These are phyloP conservation scores for Gymnorhina tibicen DNA, from an alignment of 2,113 vertebrate genomes.

Conservation along the genomic window DNA sequence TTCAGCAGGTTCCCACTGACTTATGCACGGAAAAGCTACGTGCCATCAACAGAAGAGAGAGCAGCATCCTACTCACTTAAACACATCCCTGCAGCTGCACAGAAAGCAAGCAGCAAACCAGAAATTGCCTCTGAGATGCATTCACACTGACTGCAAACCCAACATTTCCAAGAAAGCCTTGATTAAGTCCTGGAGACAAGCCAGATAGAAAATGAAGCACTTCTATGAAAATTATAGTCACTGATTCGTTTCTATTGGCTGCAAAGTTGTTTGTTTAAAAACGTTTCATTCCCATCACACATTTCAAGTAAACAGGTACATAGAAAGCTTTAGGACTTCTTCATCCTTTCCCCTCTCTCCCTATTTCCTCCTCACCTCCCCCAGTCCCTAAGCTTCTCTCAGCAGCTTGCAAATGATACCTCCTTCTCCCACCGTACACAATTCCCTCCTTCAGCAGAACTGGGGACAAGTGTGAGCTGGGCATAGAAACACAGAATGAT, in stretches of 20 bases:
- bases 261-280: background rate
- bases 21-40: background rate
- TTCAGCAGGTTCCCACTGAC: background rate
- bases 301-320: background rate
- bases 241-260: background rate
- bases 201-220: background rate
- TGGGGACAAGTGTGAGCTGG: accelerated
- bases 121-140: background rate
- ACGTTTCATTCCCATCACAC: background rate
- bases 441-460: background rate
- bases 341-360: background rate
- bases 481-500: background rate
- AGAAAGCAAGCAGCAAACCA: background rate
- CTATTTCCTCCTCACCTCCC: background rate
- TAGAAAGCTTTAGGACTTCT: background rate
- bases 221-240: background rate
- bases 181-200: background rate
- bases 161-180: background rate
- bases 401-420: background rate
- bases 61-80: background rate
- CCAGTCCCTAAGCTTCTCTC: background rate
- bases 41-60: background rate
- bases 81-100: background rate
- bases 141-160: background rate
- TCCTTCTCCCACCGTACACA: background rate